Base-by-base conservation (phyloP, 1,140 invertebrate genomes). In the Oryzaephilus surinamensis region DNA sequence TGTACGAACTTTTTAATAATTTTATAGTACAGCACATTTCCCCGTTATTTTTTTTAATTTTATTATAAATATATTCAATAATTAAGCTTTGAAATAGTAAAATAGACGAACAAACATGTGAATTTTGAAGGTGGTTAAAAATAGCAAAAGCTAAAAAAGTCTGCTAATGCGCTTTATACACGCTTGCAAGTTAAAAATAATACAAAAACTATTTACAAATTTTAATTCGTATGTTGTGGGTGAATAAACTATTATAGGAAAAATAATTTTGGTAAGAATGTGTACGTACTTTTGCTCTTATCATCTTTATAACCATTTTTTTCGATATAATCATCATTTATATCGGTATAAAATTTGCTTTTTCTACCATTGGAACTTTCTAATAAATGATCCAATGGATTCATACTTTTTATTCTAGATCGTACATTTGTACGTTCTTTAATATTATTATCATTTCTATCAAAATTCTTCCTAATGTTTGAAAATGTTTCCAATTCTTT, bases 401-500 rank as follows among this genome's bases (percentile, higher is more conserved):
- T 56, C 2, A 35, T 23, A 43, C 55, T 60, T 45, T 56, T 60
- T 42, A 53, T 60, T 27, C 55, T 37, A n/a, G n/a, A 6, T 10
- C 28, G 12, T 10, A n/a, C n/a, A 24, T 12, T 12, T 6, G 28
- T 30, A 30, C 6, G 19, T 7, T 38, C 29, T 23, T 6, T 19
- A 10, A 21, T 33, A 5, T 12, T 12, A 24, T 17, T 29, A 14
- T 35, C 33, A 30, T 51, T 51, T 31, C 51, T 54, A 14, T 54
- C 50, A 8, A 51, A 30, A 20, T 41, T 46, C 40, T 45, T 52
- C 13, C 33, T 51, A 4, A 52, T 35, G 31, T 38, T 51, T 15
- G 47, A 38, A 21, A 42, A 54, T 2, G 20, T 36, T 13, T 49
- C 39, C 19, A 45, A 34, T 20, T 49, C 29, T 15, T 26, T 51